Evolutionary conservation across 2,888 invertebrate species (phyloP).

Genomic region (Rhagophthalmus giganteus): DNA sequence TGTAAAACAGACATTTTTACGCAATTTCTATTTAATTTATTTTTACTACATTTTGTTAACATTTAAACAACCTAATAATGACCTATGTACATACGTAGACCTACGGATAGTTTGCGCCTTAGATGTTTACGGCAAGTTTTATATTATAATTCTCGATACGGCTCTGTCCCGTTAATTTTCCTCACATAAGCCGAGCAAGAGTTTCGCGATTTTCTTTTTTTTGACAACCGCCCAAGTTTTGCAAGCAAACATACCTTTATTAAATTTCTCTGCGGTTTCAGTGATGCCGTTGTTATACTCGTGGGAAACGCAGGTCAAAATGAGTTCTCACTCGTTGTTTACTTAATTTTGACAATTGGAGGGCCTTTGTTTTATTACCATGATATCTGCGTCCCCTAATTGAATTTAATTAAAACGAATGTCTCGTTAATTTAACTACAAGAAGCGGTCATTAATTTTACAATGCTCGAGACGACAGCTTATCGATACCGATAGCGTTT

Average conservation of each 20-base stretch:
- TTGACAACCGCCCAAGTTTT: conserved; percentile 27
- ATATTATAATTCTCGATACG: no score
- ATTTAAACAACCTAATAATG: no score
- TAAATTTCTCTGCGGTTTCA: conserved; percentile 33
- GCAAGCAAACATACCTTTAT: conserved; percentile 34
- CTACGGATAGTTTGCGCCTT: no score
- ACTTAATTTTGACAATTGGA: conserved; percentile 39
- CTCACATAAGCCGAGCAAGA: conserved; percentile 8
- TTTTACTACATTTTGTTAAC: no score
- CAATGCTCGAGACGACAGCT: conserved; percentile 3
- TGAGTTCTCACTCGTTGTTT: conserved; percentile 37
- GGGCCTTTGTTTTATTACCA: conserved; percentile 36
- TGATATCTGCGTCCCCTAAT: conserved; percentile 24
- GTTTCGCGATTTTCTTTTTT: conserved; percentile 26
- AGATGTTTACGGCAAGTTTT: no score
- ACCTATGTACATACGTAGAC: no score
- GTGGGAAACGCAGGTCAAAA: conserved; percentile 36
- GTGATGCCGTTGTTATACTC: conserved; percentile 35
- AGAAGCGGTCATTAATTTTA: conserved; percentile 12
- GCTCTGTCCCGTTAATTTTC: conserved; percentile 9
- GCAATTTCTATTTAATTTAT: no score
- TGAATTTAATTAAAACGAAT: conserved; percentile 25
- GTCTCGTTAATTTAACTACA: conserved; percentile 15
- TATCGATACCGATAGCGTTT: no score
- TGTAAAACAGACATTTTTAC: no score